Base-by-base conservation (phyloP, 2,888 invertebrate genomes). In the Euspilapteryx auroguttella region DNA sequence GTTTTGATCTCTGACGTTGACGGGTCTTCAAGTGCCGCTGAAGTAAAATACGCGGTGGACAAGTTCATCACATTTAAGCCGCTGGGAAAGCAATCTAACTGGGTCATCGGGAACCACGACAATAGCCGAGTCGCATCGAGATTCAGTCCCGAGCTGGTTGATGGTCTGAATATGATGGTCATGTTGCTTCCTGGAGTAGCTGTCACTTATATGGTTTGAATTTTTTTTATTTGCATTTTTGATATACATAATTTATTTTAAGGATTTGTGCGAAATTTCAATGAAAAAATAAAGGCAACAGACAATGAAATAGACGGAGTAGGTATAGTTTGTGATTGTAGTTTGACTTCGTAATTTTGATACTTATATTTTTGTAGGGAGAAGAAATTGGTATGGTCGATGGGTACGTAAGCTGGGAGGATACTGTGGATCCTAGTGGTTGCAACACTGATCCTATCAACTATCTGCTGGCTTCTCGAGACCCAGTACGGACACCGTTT, bases 81-180 rank as follows among this genome's bases (percentile, higher is more conserved):
- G 1, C 41, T 71, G 14, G 75, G 76, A 24, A 76, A 75, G 33
- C 63, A 73, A 4, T 76, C 87, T 13, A 89, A 89, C 47, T 89
- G 89, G 89, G 87, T 89, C 65, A 76, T 88, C 47, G 90, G 90
- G 27, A 91, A 91, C 51, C 90, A 91, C 39, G 90, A 91, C 49
- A 80, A 84, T 25, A 73, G 59, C 23, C 79, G 91, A 38, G 79
- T 83, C n/a, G 85, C 84, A 1, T 79, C 85, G 1, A 79, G 90
- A 37, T 85, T 81, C 35, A 87, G 87, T 1, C 63, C 73, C 3
- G 76, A 81, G 30, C 68, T 86, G 39, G 81, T 85, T 0, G 91
- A 93, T 55, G 86, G 85, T 9, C 79, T 93, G 46, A 89, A 91
- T 49, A 90, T 94, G 86, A 52, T 96, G 30, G 68, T 85, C 11